These are phyloP conservation scores for Yasuhikotakia modesta DNA, from an alignment of 2,797 vertebrate genomes.

Conservation along the genomic window DNA sequence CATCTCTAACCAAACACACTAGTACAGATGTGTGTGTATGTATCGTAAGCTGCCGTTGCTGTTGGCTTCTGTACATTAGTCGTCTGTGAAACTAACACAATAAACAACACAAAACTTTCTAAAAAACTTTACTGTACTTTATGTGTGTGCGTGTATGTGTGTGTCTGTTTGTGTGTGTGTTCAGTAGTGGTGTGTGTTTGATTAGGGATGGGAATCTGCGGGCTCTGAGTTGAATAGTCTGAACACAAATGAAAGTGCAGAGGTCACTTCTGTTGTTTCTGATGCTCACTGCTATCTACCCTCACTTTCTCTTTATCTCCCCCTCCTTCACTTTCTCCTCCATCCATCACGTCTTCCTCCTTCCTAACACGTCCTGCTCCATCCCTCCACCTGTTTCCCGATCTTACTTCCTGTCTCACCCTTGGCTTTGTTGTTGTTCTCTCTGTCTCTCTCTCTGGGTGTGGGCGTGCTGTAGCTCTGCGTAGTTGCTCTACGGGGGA, in stretches of 20 bases:
- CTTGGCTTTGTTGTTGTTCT: slow-evolving; percentile 63
- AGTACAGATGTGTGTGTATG: no score
- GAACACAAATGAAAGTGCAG: neutral
- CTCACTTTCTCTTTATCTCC: slow-evolving; percentile 18
- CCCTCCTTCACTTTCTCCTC: slow-evolving; percentile 3
- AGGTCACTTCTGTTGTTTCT: slow-evolving; percentile 34
- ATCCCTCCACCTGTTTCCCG: slow-evolving; percentile 23
- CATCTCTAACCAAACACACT: no score
- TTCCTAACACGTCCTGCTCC: slow-evolving; percentile 17
- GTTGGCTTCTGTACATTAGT: no score
- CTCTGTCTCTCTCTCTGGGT: slow-evolving; percentile 80
- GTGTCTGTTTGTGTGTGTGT: no score
- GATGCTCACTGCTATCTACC: slow-evolving; percentile 22
- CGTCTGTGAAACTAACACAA: no score
- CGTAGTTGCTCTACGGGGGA: slow-evolving; percentile 99
- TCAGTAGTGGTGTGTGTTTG: no score
- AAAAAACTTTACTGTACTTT: no score
- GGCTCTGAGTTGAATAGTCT: neutral
- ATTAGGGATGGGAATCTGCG: neutral
- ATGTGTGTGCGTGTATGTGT: no score
- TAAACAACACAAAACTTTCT: no score
- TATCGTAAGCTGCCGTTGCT: no score
- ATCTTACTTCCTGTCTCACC: slow-evolving; percentile 18
- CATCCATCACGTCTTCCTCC: slow-evolving; percentile 1
- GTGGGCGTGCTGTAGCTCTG: slow-evolving; percentile 86